Evolutionary conservation across 2,113 vertebrate species (phyloP), one percentile per base, ranked within the genome.

Genomic region (Atrichornis clamosus): DNA sequence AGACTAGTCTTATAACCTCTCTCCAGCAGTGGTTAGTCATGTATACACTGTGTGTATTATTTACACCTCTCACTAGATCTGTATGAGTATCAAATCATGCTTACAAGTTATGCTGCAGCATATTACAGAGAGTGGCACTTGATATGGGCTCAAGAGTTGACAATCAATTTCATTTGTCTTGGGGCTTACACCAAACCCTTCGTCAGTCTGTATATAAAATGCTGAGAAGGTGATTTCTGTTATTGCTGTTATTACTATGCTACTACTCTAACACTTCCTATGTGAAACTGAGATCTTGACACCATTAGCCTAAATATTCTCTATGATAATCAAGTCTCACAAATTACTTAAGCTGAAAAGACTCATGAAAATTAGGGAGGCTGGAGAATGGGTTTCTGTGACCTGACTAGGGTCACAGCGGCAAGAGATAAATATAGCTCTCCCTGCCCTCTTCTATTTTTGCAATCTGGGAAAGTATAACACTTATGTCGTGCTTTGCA

Each of bases 391-490:
- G 15, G 26, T 52, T 84, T 26, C 44, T 80, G 32, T 80, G 22
- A 74, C 11, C 30, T 81, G 63, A 69, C 11, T 17, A 50, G 37
- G 18, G 7, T 74, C 28, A 84, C 13, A 46, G 28, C 6, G 9
- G 26, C 18, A 80, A 84, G 30, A 83, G n/a, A 21, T 12, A 53
- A 87, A 83, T 49, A 77, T 23, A 64, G 4, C 13, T 59, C 22
- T 78, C 27, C 20, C 18, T 42, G 27, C 2, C 35, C 28, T 32
- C 13, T 77, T 87, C 3, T 56, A 2, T 26, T 60, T 78, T 70
- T 49, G 4, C 19, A 28, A 0, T 11, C 28, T 59, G 17, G 20
- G 28, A 82, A 82, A 53, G 58, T 19, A 58, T 0, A 4, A 5
- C 11, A 22, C 37, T 56, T 62, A 18, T 2, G 5, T 24, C 47